phyloP scores from a whole-genome alignment of 2,797 vertebrate species.

The Peromyscus melanophrys region DNA sequence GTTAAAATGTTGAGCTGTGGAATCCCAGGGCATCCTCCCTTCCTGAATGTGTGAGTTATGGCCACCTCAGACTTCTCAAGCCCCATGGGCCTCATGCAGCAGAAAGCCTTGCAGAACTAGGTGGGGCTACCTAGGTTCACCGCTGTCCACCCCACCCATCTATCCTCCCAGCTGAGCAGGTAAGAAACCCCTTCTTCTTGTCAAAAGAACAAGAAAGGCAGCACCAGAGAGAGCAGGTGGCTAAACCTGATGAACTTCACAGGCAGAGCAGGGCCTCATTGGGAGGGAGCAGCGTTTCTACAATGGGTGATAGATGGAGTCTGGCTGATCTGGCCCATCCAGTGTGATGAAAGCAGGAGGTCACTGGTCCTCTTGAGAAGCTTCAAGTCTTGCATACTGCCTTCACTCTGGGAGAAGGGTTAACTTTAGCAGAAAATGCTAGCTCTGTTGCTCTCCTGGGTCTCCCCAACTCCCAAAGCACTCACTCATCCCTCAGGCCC shows the following conservation, averaged over 20 bases:
- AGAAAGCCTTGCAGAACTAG: not conserved
- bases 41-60: not conserved
- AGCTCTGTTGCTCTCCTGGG: not conserved
- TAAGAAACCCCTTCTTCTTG: conserved; percentile 66
- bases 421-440: not conserved
- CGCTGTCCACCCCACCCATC: conserved; percentile 20
- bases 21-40: not conserved
- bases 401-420: too few relatives aligned
- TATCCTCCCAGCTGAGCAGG: conserved; percentile 35
- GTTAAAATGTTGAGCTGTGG: not conserved
- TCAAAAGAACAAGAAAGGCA: conserved; percentile 57
- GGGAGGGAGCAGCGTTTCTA: conserved; percentile 40
- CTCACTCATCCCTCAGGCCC: not conserved
- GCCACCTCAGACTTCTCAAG: not conserved
- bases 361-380: not conserved
- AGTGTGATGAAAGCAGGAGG: conserved; percentile 39
- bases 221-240: not conserved
- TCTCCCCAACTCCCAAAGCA: not conserved
- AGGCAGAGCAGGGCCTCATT: not conserved
- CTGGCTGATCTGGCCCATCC: not conserved
- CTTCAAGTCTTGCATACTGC: not conserved
- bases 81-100: not conserved
- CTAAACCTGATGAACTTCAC: conserved; percentile 6
- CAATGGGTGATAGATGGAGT: not conserved
- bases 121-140: conserved; percentile 27